These are phyloP conservation scores for Capitulum mitella DNA, from an alignment of 2,888 invertebrate genomes.

Conservation along the genomic window DNA sequence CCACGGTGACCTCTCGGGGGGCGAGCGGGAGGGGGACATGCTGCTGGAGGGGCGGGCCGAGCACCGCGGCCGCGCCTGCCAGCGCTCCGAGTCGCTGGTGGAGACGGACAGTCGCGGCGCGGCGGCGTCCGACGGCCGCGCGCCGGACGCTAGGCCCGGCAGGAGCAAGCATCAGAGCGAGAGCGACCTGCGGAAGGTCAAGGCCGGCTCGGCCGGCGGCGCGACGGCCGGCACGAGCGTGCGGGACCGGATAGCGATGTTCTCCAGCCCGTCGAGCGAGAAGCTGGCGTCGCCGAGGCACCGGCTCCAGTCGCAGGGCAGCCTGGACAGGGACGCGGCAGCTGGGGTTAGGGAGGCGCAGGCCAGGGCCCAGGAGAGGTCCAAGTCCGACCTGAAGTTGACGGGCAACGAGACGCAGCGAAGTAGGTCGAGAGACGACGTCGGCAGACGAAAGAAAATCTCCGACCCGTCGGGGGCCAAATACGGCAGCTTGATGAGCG, in stretches of 20 bases:
- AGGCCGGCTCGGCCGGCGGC: neutral
- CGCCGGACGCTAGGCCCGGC: neutral
- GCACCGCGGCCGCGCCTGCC: neutral
- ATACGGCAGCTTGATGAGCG: neutral
- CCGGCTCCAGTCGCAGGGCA: neutral
- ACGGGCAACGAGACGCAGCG: slow-evolving; percentile 27
- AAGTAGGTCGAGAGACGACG: neutral
- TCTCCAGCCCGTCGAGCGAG: slow-evolving; percentile 50
- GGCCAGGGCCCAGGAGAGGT: slow-evolving; percentile 13
- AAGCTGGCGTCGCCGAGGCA: slow-evolving; percentile 26
- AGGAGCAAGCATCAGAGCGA: neutral
- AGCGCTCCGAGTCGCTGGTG: neutral
- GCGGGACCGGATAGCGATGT: slow-evolving; percentile 79
- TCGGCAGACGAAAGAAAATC: neutral
- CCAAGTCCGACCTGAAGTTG: slow-evolving; percentile 34
- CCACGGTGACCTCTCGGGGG: neutral
- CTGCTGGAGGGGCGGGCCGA: neutral
- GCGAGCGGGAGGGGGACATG: neutral
- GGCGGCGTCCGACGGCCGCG: neutral
- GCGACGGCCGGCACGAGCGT: slow-evolving; percentile 50
- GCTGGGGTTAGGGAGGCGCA: neutral
- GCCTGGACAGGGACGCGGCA: neutral
- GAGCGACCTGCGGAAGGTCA: neutral
- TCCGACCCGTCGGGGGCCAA: neutral
- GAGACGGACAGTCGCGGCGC: neutral